Evolutionary conservation across 2,888 invertebrate species (phyloP), one percentile per base, ranked within the genome.

Genomic region (Drosophila parthenogenetica): DNA sequence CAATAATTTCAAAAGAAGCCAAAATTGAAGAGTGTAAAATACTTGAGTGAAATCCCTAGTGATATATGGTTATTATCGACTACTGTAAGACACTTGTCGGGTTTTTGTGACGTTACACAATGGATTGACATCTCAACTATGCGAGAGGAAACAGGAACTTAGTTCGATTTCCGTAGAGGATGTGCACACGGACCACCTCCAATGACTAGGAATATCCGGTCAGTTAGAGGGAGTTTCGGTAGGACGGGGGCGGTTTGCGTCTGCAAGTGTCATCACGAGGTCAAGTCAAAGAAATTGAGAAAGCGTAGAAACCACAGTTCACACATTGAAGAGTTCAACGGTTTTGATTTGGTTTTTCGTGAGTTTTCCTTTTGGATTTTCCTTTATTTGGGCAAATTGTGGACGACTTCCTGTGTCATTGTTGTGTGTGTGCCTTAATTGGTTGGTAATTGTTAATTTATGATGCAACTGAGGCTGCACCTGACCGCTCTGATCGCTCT

Each of bases 361-460:
- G 22, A 3, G 22, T 22, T 22, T 22, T 22, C 22, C 22, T 22
- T 5, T 22, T 22, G 0, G 22, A 3, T 22, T 22, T 22, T 22
- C 22, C 22, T 4, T 0, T 22, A 5, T 25, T 25, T 25, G 32
- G n/a, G 17, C 19, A 19, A 37, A 37, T 48, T 5, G 29, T 5
- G 29, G 2, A 16, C 17, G 45, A 63, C 60, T 75, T 77, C 75
- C 75, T 77, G 78, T 69, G 13, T 57, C 61, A 69, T 77, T 77
- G 77, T 77, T 67, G 60, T 49, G 45, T 64, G 22, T 22, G 22
- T 22, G 22, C 61, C 43, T 72, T 84, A 86, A 88, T 84, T 81
- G 85, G 81, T 71, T 78, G 76, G 83, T 84, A 82, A 84, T 86
- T 79, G 79, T 79, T 86, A 80, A 88, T 86, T 88, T 88, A 81